A percentile compares a stretch with the other conserved stretches of the same genome.
phyloP scores from a whole-genome alignment of 2,888 invertebrate species.

The Punctoribates punctum region DNA sequence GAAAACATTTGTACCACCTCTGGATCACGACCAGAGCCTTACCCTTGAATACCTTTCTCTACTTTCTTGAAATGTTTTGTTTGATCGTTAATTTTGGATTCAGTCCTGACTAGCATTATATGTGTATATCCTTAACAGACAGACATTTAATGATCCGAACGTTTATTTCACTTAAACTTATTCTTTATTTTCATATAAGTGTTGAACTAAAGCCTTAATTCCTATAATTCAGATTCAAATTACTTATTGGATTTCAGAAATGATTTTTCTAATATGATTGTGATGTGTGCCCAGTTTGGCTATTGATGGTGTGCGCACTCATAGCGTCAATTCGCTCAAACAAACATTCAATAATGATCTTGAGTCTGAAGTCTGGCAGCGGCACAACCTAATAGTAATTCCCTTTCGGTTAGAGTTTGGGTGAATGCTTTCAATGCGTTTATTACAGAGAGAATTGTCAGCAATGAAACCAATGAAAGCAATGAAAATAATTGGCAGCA shows the following conservation, averaged over 20 bases:
- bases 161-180: constrained; percentile 18
- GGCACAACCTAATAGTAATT: constrained; percentile 25
- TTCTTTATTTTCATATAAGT: not conserved
- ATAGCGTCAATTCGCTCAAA: not conserved
- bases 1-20: constrained; percentile 34
- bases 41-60: not conserved
- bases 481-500: not conserved
- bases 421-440: constrained; percentile 21
- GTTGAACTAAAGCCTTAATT: constrained; percentile 19
- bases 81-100: not conserved
- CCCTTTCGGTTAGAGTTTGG: not conserved
- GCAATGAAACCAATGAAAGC: constrained; percentile 13
- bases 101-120: not conserved
- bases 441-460: constrained; percentile 21
- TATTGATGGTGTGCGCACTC: too few relatives aligned
- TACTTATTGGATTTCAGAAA: constrained; percentile 20
- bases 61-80: constrained; percentile 16
- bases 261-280: constrained; percentile 2
- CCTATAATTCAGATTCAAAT: constrained; percentile 32
- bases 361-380: not conserved
- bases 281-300: too few relatives aligned
- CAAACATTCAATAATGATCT: constrained; percentile 29
- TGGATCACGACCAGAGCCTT: constrained; percentile 32
- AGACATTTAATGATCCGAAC: constrained; percentile 1
- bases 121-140: not conserved